A percentile compares a stretch with the other conserved stretches of the same genome.
These are phyloP conservation scores for Portevinia maculata DNA, from an alignment of 2,888 invertebrate genomes.

Conservation along the genomic window DNA sequence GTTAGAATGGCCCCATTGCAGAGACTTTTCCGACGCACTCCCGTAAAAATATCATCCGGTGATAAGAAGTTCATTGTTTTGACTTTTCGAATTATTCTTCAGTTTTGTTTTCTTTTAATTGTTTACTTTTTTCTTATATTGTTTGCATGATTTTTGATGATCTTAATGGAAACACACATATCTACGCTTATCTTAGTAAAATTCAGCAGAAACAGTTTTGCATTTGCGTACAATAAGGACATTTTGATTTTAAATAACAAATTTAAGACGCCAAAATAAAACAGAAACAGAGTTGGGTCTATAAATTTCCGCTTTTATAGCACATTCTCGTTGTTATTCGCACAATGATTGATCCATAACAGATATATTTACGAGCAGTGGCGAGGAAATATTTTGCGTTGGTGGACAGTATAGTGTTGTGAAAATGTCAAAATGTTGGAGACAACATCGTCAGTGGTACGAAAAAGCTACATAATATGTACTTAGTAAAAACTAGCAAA, in stretches of 20 bases:
- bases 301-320: conserved; percentile 12
- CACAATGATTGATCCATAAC: conserved; percentile 13
- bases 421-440: conserved; percentile 17
- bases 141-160: conserved; percentile 19
- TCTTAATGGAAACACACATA: conserved; percentile 13
- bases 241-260: conserved; percentile 3
- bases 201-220: background rate
- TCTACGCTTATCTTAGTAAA: background rate
- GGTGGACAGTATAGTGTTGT: conserved; percentile 10
- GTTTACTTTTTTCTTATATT: conserved; percentile 18
- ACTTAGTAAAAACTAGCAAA: background rate
- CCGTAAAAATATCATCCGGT: conserved; percentile 79
- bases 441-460: no score
- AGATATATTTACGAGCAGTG: background rate
- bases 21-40: conserved; percentile 80
- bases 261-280: background rate
- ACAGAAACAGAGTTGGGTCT: background rate
- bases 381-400: conserved; percentile 1
- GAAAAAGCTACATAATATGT: no score
- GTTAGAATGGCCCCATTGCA: conserved; percentile 79
- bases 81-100: background rate
- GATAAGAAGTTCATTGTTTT: conserved; percentile 80
- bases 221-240: conserved; percentile 47
- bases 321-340: background rate
- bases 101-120: conserved; percentile 1